phyloP scores from a whole-genome alignment of 2,113 vertebrate genomes.

The Vulpes vulpes region DNA sequence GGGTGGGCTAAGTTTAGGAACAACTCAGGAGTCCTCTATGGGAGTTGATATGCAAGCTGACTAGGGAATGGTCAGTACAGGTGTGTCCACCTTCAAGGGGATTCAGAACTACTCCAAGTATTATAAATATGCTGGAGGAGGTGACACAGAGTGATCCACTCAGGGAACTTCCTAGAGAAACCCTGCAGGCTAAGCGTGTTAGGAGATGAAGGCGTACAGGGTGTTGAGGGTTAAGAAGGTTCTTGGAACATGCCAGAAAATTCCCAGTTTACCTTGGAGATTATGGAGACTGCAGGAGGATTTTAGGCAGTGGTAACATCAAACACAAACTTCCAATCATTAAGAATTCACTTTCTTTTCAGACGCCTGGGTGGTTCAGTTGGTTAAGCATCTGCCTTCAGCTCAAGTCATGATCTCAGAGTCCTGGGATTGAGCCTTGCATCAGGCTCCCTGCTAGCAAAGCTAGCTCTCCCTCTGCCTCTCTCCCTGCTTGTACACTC shows the following conservation, averaged over 20 bases:
- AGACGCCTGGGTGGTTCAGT: neutral
- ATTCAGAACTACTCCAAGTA: neutral
- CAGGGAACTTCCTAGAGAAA: neutral
- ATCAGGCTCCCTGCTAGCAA: neutral
- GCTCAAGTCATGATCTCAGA: neutral
- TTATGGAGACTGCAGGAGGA: neutral
- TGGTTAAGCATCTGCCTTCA: neutral
- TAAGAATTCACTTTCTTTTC: neutral
- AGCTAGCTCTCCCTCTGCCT: neutral
- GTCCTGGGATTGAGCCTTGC: neutral
- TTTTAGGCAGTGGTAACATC: accelerated
- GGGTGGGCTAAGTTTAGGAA: neutral
- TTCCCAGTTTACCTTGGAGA: neutral
- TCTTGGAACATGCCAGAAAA: too few relatives aligned
- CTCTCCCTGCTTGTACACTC: neutral
- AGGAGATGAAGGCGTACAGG: neutral
- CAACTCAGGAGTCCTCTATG: too few relatives aligned
- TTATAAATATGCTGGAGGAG: accelerated
- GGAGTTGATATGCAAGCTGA: neutral
- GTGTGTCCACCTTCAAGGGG: too few relatives aligned
- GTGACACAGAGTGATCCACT: neutral
- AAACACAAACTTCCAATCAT: neutral
- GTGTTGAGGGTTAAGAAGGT: too few relatives aligned
- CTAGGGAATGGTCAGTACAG: neutral
- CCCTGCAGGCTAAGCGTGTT: too few relatives aligned